These are phyloP conservation scores for Phengaris arion DNA, from an alignment of 2,888 invertebrate species.

Conservation along the genomic window DNA sequence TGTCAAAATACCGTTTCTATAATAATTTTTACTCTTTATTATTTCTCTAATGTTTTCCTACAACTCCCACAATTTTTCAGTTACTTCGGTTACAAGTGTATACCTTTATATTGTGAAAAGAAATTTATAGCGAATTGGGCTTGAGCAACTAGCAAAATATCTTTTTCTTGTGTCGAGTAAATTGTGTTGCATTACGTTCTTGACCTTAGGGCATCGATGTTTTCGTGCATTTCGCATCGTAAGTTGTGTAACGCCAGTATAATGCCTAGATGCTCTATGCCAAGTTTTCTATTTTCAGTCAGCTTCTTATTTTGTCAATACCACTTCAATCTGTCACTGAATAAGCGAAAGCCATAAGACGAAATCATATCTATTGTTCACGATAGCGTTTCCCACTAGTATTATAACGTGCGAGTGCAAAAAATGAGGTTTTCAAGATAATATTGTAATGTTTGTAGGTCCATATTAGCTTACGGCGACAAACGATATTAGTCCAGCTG, in stretches of 20 bases:
- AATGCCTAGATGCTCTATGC: slow-evolving; percentile 59
- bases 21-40: slow-evolving; percentile 59
- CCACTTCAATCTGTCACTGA: slow-evolving; percentile 42
- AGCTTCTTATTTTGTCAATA: slow-evolving; percentile 35
- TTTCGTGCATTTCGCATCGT: slow-evolving; percentile 51
- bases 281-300: slow-evolving; percentile 52
- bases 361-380: slow-evolving; percentile 29
- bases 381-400: neutral
- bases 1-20: slow-evolving; percentile 70
- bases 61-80: slow-evolving; percentile 55
- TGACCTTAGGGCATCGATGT: slow-evolving; percentile 69
- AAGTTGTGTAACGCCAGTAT: slow-evolving; percentile 77
- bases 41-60: slow-evolving; percentile 67
- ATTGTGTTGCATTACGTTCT: slow-evolving; percentile 56
- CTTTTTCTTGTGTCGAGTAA: slow-evolving; percentile 45
- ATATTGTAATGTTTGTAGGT: neutral
- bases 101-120: slow-evolving; percentile 28
- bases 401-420: neutral
- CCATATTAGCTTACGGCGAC: neutral
- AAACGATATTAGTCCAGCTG: neutral
- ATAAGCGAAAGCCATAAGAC: slow-evolving; percentile 38
- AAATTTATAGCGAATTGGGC: slow-evolving; percentile 32
- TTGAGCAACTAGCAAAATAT: slow-evolving; percentile 34
- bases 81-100: slow-evolving; percentile 45
- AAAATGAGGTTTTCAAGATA: neutral